Evolutionary conservation across 2,113 vertebrate species (phyloP).

Genomic region (Fukomys damarensis): DNA sequence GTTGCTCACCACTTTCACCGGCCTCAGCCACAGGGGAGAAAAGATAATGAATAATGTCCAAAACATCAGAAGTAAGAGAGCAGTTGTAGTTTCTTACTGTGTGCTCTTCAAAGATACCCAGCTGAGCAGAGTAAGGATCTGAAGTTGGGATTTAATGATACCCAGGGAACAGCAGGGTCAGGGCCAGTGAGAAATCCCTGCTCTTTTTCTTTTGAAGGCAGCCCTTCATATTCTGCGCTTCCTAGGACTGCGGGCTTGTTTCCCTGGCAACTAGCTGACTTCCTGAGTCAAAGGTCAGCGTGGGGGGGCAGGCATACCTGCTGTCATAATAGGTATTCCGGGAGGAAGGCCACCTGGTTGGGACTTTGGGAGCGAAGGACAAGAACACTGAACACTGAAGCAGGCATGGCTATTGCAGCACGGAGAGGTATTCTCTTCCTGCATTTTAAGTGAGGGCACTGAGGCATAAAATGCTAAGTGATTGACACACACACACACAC

Average conservation of each 20-base stretch:
- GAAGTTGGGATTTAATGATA: not conserved
- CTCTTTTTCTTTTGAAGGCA: not conserved
- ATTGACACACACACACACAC: fast-evolving
- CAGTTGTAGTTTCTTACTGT: not conserved
- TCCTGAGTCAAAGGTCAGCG: not conserved
- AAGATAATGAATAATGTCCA: not conserved
- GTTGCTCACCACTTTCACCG: not conserved
- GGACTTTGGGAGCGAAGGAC: not conserved
- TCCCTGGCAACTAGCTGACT: constrained; percentile 7
- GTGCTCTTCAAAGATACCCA: constrained; percentile 11
- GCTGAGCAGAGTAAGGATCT: not conserved
- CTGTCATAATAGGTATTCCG: not conserved
- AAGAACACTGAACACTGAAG: not conserved
- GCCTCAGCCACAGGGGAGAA: not conserved
- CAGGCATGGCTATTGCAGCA: not conserved
- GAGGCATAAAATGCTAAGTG: not conserved
- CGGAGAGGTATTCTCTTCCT: not conserved
- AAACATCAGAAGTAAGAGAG: not conserved
- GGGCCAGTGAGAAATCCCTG: not conserved
- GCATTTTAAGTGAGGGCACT: not conserved
- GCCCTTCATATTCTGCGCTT: not conserved
- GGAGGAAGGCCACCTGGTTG: not conserved
- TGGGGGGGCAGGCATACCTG: not conserved
- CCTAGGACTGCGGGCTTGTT: not conserved
- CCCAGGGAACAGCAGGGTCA: not conserved